These are phyloP conservation scores for Euura lappo DNA, from an alignment of 1,140 invertebrate species.

Conservation along the genomic window DNA sequence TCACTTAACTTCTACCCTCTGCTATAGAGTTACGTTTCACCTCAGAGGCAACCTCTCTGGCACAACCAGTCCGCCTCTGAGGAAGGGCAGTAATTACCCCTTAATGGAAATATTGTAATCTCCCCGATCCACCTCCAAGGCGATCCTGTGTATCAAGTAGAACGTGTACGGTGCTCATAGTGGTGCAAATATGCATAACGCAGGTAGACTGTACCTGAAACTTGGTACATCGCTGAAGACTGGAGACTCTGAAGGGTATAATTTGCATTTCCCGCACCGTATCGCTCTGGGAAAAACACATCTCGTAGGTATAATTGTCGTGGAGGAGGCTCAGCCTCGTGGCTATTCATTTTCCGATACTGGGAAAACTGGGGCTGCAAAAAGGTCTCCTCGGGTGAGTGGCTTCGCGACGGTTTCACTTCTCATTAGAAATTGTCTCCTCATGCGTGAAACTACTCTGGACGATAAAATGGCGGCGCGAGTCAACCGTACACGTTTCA, in stretches of 20 bases:
- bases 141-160: neutral
- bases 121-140: neutral
- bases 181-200: neutral
- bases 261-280: neutral
- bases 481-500: neutral
- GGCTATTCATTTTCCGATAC: conserved; percentile 5
- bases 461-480: neutral
- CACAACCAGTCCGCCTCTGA: neutral
- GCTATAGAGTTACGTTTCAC: neutral
- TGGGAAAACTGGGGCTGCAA: neutral
- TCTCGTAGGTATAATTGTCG: too few relatives aligned
- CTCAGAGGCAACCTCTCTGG: neutral
- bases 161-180: neutral
- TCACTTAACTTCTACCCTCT: neutral
- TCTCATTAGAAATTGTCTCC: conserved; percentile 4
- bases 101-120: conserved; percentile 12
- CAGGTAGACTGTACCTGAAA: neutral
- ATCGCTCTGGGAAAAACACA: neutral
- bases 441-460: conserved; percentile 1
- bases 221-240: neutral
- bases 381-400: neutral
- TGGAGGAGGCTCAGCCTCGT: neutral
- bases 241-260: neutral
- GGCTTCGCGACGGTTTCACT: neutral
- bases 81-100: conserved; percentile 5